Conservation (phyloP, 2,888 invertebrate species). For the Psococerastis gibbosa region DNA sequence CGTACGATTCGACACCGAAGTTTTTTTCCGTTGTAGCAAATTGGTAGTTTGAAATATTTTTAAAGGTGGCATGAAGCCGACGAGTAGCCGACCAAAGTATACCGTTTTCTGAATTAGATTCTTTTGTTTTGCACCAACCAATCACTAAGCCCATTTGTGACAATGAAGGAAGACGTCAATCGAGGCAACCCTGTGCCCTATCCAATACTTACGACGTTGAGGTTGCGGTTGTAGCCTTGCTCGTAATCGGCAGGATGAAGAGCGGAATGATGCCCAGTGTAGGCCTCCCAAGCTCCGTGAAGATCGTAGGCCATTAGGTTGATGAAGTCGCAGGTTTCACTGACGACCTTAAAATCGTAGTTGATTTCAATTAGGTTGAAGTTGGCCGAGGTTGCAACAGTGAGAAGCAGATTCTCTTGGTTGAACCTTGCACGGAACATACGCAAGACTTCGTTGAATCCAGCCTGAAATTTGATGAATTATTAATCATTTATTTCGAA, state of each 20-base stretch:
- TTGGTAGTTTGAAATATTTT: no score
- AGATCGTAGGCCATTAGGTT: constrained; percentile 58
- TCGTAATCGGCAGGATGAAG: constrained; percentile 25
- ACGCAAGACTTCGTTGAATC: not conserved
- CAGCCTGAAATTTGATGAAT: not conserved
- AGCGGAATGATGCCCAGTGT: constrained; percentile 47
- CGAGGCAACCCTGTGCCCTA: no score
- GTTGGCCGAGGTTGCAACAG: constrained; percentile 38
- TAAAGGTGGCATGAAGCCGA: no score
- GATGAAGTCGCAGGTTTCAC: constrained; percentile 40
- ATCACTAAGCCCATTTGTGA: no score
- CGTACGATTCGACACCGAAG: no score
- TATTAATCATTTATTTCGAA: no score
- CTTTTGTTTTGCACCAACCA: no score
- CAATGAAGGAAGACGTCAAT: no score
- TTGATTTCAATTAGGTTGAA: constrained; percentile 28
- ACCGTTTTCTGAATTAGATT: no score
- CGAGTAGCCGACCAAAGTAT: no score
- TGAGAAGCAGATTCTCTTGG: constrained; percentile 25
- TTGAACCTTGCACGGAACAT: not conserved
- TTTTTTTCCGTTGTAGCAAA: no score
- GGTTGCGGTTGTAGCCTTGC: constrained; percentile 20
- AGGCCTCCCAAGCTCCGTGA: constrained; percentile 44
- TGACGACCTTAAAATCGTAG: constrained; percentile 24
- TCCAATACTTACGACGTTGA: constrained; percentile 23